Percentiles rank a stretch among this genome's conserved stretches.
phyloP scores from a whole-genome alignment of 2,888 invertebrate genomes.

The Frankliniella fusca region DNA sequence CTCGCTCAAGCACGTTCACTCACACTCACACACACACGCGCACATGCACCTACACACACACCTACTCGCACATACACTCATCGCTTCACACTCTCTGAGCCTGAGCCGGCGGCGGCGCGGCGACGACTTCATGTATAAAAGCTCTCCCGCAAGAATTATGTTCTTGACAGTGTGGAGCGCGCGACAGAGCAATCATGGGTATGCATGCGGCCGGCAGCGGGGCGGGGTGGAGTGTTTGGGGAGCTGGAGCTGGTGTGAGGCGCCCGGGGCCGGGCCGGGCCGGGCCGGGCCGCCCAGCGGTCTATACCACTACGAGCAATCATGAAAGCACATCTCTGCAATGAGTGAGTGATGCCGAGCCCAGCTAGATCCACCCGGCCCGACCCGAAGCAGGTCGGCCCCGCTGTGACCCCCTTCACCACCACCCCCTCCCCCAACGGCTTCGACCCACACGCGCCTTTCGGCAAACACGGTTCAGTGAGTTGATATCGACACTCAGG shows the following conservation, averaged over 20 bases:
- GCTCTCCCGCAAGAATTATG: neutral
- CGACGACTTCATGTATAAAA: neutral
- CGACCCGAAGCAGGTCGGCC: too few species aligned
- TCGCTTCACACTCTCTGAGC: too few species aligned
- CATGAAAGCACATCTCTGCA: neutral
- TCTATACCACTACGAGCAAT: too few species aligned
- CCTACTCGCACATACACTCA: neutral
- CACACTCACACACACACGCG: neutral
- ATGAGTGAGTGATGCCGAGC: too few species aligned
- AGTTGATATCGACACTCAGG: too few species aligned
- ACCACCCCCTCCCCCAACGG: too few species aligned
- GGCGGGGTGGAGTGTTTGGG: neutral
- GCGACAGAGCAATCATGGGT: conserved; percentile 6
- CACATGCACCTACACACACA: neutral
- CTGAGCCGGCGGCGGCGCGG: too few species aligned
- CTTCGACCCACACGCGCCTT: too few species aligned
- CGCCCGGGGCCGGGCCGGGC: neutral
- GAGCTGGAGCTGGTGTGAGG: neutral
- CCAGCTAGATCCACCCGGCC: too few species aligned
- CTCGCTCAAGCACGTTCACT: neutral
- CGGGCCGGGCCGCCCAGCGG: too few species aligned
- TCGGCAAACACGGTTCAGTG: too few species aligned
- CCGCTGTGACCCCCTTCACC: too few species aligned
- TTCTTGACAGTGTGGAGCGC: neutral
- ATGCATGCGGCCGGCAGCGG: neutral